Evolutionary conservation across 2,113 vertebrate genomes (phyloP).

Genomic region (Pipa parva): DNA sequence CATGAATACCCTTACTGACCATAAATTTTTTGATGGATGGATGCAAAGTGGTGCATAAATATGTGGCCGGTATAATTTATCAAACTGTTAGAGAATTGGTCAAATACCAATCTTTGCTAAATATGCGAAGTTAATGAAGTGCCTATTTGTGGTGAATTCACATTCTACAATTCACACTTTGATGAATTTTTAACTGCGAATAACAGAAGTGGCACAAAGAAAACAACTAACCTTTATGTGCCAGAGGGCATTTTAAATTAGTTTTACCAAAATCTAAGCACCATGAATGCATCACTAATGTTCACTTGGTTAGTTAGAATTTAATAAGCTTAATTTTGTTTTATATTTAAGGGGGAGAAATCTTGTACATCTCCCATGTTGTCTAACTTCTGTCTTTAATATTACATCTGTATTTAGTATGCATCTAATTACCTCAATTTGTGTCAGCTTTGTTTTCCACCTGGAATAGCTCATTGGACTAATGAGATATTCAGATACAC

Average conservation of each 20-base stretch:
- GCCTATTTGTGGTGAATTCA: no score
- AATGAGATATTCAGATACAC: constrained; percentile 36
- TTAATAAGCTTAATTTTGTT: constrained; percentile 6
- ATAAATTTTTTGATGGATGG: no score
- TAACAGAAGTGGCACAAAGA: background rate
- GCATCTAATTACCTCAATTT: constrained; percentile 42
- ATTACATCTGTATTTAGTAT: constrained; percentile 38
- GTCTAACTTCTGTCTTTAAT: constrained; percentile 12
- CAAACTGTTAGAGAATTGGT: no score
- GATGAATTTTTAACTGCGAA: background rate
- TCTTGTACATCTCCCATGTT: constrained; percentile 13
- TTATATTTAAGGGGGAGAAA: constrained; percentile 1
- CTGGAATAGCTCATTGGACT: constrained; percentile 38
- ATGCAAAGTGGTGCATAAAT: no score
- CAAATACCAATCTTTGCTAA: no score
- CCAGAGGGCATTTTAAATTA: background rate
- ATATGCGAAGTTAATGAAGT: no score
- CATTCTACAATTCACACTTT: no score
- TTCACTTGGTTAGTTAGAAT: background rate
- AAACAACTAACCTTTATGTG: background rate
- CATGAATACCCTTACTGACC: no score
- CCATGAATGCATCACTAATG: background rate
- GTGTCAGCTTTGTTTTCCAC: constrained; percentile 38
- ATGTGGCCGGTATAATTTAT: no score
- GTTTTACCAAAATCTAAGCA: background rate